Evolutionary conservation across 2,113 vertebrate species (phyloP), one percentile per base, ranked within the genome.

Genomic region (Anarhynchus alexandrinus): DNA sequence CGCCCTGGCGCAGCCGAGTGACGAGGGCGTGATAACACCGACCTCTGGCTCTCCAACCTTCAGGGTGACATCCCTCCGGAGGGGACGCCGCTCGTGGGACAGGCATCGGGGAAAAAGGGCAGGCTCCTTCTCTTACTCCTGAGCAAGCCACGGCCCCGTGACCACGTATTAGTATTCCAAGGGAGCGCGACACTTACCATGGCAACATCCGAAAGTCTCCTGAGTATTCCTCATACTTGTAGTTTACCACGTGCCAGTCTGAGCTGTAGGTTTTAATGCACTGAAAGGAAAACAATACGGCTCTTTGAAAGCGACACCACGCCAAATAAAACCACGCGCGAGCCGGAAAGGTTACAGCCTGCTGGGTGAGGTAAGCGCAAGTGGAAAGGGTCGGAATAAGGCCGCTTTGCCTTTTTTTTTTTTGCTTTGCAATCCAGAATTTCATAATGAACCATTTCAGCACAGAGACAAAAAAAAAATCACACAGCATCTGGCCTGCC

Each of bases 181-280:
- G 49, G 84, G 77, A 91, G 69, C 13, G 2, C 0, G 0, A 34
- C 64, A 86, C 98, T 98, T 98, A 99, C 99, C 99, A 99, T 4
- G 99, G 99, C 97, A 99, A 97, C 98, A 98, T 98, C 93, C 99
- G 99, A 97, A 99, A 99, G 97, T 99, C 99, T 27, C 99, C 99
- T 1, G 99, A 99, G 97, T 99, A 99, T 57, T 99, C 99, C 95
- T 99, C 99, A 54, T 99, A 99, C 92, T 99, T 99, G 98, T 99
- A 99, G 98, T 98, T 99, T 91, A 99, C 98, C 51, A 99, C 98
- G 0, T 99, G 98, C 99, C 99, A 99, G 97, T 99, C 99, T 11
- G 98, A 99, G 98, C 99, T 99, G 97, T 99, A 99, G 96, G 98
- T 99, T 98, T 99, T 99, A 98, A 99, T 99, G 97, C 99, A 99